A percentile compares a stretch with the other conserved stretches of the same genome.
Conservation (phyloP, 2,797 vertebrate genomes). For the Coilia nasus region DNA sequence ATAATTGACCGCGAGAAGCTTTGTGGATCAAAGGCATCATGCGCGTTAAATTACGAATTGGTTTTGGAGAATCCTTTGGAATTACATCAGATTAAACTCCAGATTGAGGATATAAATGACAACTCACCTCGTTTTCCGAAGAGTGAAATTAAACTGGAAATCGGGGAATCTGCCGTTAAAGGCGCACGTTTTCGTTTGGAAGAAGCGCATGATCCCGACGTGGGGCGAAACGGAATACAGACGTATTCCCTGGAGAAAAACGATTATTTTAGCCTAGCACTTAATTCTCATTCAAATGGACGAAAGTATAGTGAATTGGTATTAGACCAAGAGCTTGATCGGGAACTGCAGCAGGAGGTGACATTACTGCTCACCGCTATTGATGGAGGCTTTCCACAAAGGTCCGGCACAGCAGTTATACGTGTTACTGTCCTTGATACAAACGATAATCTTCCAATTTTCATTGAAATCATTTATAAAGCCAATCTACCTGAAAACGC, state of each 20-base stretch:
- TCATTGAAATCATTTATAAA: slow-evolving; percentile 57
- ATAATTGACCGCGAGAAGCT: slow-evolving; percentile 67
- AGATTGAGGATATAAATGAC: slow-evolving; percentile 59
- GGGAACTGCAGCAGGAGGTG: slow-evolving; percentile 58
- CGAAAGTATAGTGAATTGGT: slow-evolving; percentile 60
- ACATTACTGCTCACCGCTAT: slow-evolving; percentile 54
- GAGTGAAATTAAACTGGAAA: slow-evolving; percentile 54
- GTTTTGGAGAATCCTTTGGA: slow-evolving; percentile 61
- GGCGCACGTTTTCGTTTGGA: slow-evolving; percentile 51
- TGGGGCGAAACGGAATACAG: slow-evolving; percentile 55
- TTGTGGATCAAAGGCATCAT: slow-evolving; percentile 62
- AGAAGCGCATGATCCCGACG: slow-evolving; percentile 56
- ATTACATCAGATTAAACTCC: slow-evolving; percentile 55
- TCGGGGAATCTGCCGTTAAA: neutral
- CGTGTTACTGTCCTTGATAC: slow-evolving; percentile 65
- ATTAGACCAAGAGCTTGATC: slow-evolving; percentile 65
- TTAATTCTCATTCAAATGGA: slow-evolving; percentile 51
- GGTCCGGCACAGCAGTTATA: slow-evolving; percentile 58
- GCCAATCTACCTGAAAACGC: slow-evolving; percentile 60
- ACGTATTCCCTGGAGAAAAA: slow-evolving; percentile 60
- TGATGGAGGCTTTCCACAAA: slow-evolving; percentile 62
- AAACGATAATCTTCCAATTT: slow-evolving; percentile 58
- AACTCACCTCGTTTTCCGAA: slow-evolving; percentile 56
- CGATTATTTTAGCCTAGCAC: slow-evolving; percentile 56
- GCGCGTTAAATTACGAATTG: slow-evolving; percentile 60